These are phyloP conservation scores for Andrena dorsata DNA, from an alignment of 2,888 invertebrate genomes.

Conservation along the genomic window DNA sequence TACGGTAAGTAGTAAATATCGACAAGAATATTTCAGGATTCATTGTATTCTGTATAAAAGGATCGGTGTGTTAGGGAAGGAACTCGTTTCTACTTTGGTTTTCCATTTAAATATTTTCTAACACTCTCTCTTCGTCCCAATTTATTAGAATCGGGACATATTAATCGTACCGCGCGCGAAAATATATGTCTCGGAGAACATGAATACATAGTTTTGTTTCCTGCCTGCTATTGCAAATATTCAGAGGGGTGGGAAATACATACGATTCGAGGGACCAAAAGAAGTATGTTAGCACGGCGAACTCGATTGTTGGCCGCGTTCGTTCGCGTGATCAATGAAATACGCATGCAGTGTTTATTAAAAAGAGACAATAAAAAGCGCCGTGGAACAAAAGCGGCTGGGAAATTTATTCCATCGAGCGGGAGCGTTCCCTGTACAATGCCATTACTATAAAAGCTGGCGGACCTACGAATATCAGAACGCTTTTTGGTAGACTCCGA, in stretches of 20 bases:
- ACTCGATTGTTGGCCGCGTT: constrained; percentile 28
- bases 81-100: too few relatives aligned
- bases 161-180: neutral
- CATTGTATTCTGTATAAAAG: too few relatives aligned
- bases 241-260: neutral
- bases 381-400: constrained; percentile 5
- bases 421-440: constrained; percentile 12
- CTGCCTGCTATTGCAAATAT: constrained; percentile 3
- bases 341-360: constrained; percentile 36
- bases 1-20: too few relatives aligned
- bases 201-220: neutral
- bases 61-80: too few relatives aligned
- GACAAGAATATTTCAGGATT: too few relatives aligned
- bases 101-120: too few relatives aligned
- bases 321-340: constrained; percentile 28
- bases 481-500: constrained; percentile 10
- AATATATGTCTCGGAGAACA: neutral
- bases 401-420: constrained; percentile 32
- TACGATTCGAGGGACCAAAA: constrained; percentile 14
- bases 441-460: constrained; percentile 29
- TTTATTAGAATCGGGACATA: neutral
- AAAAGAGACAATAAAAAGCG: constrained; percentile 33
- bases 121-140: too few relatives aligned
- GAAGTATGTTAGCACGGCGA: constrained; percentile 18
- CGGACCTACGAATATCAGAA: constrained; percentile 13